Conservation (phyloP, 2,113 vertebrate genomes). For the Ahaetulla prasina region DNA sequence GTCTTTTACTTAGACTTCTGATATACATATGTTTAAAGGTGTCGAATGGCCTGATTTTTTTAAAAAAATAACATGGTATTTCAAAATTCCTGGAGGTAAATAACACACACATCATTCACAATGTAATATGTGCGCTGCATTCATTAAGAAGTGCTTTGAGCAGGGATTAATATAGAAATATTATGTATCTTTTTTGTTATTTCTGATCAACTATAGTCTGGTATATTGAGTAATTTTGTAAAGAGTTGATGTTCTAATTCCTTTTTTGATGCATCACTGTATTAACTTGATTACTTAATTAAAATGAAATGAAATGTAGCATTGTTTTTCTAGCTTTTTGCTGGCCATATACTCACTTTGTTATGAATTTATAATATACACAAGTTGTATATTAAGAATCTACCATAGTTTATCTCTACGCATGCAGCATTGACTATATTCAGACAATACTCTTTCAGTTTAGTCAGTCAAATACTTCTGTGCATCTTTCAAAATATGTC, state of each 20-base stretch:
- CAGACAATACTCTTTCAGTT: not conserved
- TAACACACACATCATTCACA: not conserved
- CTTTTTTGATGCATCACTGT: not conserved
- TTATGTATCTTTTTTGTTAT: not conserved
- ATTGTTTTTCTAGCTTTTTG: not conserved
- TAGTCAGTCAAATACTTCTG: not conserved
- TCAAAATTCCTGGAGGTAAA: not conserved
- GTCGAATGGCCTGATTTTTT: not conserved
- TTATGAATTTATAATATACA: not conserved
- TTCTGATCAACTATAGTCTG: not conserved
- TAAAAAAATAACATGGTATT: not conserved
- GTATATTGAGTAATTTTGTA: not conserved
- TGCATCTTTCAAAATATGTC: not conserved
- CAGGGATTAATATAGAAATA: not conserved
- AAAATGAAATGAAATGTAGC: not conserved
- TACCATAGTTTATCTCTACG: not conserved
- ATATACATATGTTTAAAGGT: not conserved
- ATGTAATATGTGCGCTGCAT: not conserved
- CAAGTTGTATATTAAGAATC: not conserved
- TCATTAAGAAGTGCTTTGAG: not conserved
- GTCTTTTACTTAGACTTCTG: not conserved
- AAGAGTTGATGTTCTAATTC: not conserved
- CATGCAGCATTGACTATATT: not conserved
- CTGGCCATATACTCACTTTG: not conserved
- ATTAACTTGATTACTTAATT: not conserved